These are phyloP conservation scores for Thysanoteuthis rhombus DNA, from an alignment of 2,888 invertebrate species.

Conservation along the genomic window DNA sequence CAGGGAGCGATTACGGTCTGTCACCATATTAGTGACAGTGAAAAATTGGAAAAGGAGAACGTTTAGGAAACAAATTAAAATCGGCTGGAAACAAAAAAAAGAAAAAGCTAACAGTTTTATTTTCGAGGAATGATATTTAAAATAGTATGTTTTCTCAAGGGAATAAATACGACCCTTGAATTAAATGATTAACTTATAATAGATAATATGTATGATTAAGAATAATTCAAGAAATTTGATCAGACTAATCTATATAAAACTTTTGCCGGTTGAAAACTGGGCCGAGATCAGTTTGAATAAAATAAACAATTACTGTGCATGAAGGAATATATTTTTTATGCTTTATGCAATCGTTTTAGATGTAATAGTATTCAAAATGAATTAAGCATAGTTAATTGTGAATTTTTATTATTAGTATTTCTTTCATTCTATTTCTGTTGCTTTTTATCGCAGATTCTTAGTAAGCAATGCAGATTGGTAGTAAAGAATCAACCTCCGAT, in stretches of 20 bases:
- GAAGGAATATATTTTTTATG: too few species aligned
- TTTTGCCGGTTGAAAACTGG: background rate
- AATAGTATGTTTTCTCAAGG: background rate
- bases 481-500: too few species aligned
- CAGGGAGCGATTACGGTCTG: constrained; percentile 12
- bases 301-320: too few species aligned
- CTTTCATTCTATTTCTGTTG: too few species aligned
- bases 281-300: too few species aligned
- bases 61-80: background rate
- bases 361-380: too few species aligned
- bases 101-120: background rate
- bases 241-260: background rate
- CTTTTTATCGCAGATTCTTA: too few species aligned
- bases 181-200: background rate
- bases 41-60: constrained; percentile 12
- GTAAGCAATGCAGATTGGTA: too few species aligned
- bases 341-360: too few species aligned
- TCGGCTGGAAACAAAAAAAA: background rate
- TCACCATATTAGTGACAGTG: constrained; percentile 12
- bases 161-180: background rate
- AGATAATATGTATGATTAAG: background rate
- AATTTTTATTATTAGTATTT: too few species aligned
- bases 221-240: background rate
- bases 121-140: background rate
- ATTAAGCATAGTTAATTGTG: too few species aligned